phyloP scores from a whole-genome alignment of 2,888 invertebrate species.

The Siphonodentalium dalli region DNA sequence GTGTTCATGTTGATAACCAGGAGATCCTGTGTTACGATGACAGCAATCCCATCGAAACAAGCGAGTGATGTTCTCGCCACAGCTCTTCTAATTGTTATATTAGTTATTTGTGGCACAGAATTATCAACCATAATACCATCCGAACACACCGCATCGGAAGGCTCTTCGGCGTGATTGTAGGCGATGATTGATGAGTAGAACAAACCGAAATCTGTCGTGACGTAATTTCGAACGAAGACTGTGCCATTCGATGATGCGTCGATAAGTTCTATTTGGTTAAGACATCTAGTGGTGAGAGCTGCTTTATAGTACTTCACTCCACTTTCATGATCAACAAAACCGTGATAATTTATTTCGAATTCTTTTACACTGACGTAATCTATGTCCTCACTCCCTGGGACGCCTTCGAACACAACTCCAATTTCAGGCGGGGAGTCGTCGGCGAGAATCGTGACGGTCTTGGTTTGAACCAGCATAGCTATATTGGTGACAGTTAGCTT shows the following conservation, averaged over 20 bases:
- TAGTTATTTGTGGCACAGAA: slow-evolving; percentile 25
- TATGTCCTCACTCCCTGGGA: slow-evolving; percentile 21
- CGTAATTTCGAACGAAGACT: no score
- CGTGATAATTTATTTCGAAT: slow-evolving; percentile 29
- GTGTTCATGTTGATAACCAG: slow-evolving; percentile 15
- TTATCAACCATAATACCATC: slow-evolving; percentile 39
- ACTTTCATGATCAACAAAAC: slow-evolving; percentile 37
- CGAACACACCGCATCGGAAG: slow-evolving; percentile 39
- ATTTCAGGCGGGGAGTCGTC: slow-evolving; percentile 41
- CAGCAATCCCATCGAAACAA: slow-evolving; percentile 21
- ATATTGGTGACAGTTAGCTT: slow-evolving; percentile 37
- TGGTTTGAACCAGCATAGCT: slow-evolving; percentile 29
- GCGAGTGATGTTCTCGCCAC: slow-evolving; percentile 18
- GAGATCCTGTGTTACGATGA: slow-evolving; percentile 24
- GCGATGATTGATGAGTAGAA: slow-evolving; percentile 36
- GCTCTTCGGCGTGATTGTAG: slow-evolving; percentile 38
- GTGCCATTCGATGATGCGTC: no score
- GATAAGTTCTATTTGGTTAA: slow-evolving; percentile 10
- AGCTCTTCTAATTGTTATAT: slow-evolving; percentile 25
- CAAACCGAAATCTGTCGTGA: no score
- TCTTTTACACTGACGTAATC: slow-evolving; percentile 28
- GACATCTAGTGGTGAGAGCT: slow-evolving; percentile 16
- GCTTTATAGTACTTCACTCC: slow-evolving; percentile 28
- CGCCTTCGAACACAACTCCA: slow-evolving; percentile 40
- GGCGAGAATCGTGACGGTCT: slow-evolving; percentile 35